These are phyloP conservation scores for Oreohelix idahoensis DNA, from an alignment of 1,140 invertebrate species.

Conservation along the genomic window DNA sequence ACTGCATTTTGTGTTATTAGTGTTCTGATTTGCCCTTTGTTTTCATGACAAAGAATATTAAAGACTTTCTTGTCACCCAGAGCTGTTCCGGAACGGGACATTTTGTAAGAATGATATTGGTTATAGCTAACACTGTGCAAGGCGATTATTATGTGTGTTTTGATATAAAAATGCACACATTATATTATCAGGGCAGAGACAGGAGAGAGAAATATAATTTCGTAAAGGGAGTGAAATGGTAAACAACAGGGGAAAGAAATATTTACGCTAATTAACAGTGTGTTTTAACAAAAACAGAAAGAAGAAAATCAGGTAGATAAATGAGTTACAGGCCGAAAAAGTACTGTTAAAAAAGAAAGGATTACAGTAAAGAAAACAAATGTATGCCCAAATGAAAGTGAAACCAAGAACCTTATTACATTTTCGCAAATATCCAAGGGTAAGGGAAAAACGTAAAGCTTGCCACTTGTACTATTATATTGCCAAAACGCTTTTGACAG, in stretches of 20 bases:
- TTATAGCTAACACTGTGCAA: background rate
- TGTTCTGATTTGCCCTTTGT: background rate
- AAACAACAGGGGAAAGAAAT: too few relatives aligned
- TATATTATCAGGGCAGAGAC: too few relatives aligned
- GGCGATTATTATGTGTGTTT: background rate
- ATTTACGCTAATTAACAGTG: too few relatives aligned
- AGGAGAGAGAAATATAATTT: too few relatives aligned
- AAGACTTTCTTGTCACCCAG: background rate
- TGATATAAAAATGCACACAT: too few relatives aligned
- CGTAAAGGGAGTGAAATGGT: too few relatives aligned
- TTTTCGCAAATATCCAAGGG: background rate
- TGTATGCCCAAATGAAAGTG: background rate
- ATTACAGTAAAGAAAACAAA: too few relatives aligned
- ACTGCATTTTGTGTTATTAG: constrained; percentile 26
- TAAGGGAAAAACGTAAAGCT: background rate
- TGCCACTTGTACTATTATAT: background rate
- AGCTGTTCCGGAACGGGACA: background rate
- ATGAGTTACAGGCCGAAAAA: too few relatives aligned
- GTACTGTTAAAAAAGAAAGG: too few relatives aligned
- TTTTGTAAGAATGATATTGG: background rate
- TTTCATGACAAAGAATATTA: constrained; percentile 23
- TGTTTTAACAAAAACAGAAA: too few relatives aligned
- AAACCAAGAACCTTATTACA: background rate
- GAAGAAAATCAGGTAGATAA: too few relatives aligned
- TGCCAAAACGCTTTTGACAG: background rate